These are phyloP conservation scores for Molossus molossus DNA, from an alignment of 2,797 vertebrate species.

Conservation along the genomic window DNA sequence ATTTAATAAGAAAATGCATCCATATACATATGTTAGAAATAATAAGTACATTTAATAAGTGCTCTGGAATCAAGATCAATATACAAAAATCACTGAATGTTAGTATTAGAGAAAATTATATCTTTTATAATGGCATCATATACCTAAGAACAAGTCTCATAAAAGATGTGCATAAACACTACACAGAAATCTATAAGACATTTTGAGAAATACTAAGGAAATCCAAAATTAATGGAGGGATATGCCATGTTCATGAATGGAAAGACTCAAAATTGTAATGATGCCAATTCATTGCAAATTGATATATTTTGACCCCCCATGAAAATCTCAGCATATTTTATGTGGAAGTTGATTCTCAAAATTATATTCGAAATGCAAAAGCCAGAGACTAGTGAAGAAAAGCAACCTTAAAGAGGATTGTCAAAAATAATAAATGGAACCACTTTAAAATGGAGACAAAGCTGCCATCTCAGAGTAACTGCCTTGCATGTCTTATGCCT, in stretches of 20 bases:
- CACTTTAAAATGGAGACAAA: neutral
- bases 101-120: neutral
- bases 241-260: neutral
- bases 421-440: neutral
- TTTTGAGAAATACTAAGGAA: conserved; percentile 7
- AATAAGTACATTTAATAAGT: neutral
- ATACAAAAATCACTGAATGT: conserved; percentile 5
- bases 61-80: neutral
- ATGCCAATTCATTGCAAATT: conserved; percentile 4
- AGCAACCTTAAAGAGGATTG: neutral
- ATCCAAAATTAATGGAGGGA: neutral
- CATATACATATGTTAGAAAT: neutral
- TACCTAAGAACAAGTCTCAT: neutral
- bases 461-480: neutral
- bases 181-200: neutral
- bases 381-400: neutral
- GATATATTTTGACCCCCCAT: neutral
- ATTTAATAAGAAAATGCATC: neutral
- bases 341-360: conserved; percentile 13
- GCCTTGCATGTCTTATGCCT: neutral
- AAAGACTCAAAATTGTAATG: conserved; percentile 6
- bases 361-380: conserved; percentile 14
- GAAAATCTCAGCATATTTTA: neutral
- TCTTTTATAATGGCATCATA: neutral
- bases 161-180: neutral